Base-by-base conservation (phyloP, 2,113 vertebrate genomes). In the Nettapus auritus region DNA sequence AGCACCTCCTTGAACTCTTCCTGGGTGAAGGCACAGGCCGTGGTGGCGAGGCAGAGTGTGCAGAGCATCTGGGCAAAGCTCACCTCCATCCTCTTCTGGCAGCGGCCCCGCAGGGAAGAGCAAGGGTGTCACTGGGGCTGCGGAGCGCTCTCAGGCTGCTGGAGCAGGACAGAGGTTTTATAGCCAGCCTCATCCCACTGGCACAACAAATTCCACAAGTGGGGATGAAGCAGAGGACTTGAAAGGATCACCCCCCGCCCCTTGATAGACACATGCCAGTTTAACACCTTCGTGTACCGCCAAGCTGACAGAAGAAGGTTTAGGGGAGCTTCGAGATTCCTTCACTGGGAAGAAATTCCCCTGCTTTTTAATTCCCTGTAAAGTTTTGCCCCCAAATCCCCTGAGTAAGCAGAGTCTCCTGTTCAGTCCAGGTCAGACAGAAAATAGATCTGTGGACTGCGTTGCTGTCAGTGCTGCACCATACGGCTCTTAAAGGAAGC, bases 161-260 rank as follows among this genome's bases (percentile, higher is more conserved):
- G 33, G 79, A 88, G 78, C 13, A 34, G 90, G 52, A 80, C 7
- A 0, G 69, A 64, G 82, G 53, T 96, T 97, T 97, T 97, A 97
- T 97, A 97, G 95, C 89, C 93, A 96, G 89, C 79, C 87, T 97
- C 94, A 96, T 98, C 97, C 95, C 97, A 97, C 94, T 90, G 97
- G 97, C 96, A 96, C 96, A 97, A 98, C 97, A 97, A 97, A 98
- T 99, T 98, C 95, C 98, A 99, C 98, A 97, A 97, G 96, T 96
- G 97, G 97, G 97, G 98, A 98, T 0, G 98, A 96, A 97, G 98
- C 94, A 98, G 95, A 98, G 97, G 83, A 94, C 98, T 98, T 97
- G 88, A 97, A 98, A 98, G 97, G 98, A 94, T 97, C 95, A 97
- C 97, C 92, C 97, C 97, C 82, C 46, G 20, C 46, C 48, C 36